Evolutionary conservation across 2,888 invertebrate species (phyloP).

Genomic region (Bimastos eiseni): DNA sequence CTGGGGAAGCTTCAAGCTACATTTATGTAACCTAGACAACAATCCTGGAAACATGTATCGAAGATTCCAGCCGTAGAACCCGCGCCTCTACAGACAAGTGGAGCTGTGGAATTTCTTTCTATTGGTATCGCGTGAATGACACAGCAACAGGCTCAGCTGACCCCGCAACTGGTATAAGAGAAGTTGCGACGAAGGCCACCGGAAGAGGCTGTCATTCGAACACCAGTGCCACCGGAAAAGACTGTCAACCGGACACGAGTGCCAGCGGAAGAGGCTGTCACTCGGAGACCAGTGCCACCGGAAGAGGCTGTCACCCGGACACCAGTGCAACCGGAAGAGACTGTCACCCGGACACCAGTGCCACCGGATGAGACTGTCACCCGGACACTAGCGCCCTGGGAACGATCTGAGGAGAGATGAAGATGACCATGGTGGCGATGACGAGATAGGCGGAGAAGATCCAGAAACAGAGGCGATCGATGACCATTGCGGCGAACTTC

Average conservation of each 20-base stretch:
- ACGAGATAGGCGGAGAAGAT: slow-evolving; percentile 43
- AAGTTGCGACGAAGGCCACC: no score
- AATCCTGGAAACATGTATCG: neutral
- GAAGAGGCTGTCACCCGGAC: no score
- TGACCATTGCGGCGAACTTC: slow-evolving; percentile 46
- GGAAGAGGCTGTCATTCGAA: no score
- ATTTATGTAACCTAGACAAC: neutral
- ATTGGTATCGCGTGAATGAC: no score
- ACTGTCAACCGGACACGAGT: no score
- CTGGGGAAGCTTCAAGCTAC: neutral
- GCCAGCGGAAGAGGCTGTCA: no score
- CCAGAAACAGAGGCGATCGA: slow-evolving; percentile 45
- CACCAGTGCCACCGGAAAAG: no score
- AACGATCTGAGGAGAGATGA: slow-evolving; percentile 39
- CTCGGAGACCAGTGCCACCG: no score
- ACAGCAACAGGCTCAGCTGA: no score
- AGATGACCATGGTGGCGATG: slow-evolving; percentile 43
- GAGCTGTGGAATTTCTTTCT: neutral
- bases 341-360: neutral
- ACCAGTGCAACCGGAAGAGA: neutral
- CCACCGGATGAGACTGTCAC: neutral
- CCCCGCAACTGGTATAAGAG: no score
- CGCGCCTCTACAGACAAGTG: neutral
- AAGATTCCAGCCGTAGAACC: neutral
- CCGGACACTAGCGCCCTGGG: neutral